These are phyloP conservation scores for Chelonus insularis DNA, from an alignment of 1,140 invertebrate genomes.

Conservation along the genomic window DNA sequence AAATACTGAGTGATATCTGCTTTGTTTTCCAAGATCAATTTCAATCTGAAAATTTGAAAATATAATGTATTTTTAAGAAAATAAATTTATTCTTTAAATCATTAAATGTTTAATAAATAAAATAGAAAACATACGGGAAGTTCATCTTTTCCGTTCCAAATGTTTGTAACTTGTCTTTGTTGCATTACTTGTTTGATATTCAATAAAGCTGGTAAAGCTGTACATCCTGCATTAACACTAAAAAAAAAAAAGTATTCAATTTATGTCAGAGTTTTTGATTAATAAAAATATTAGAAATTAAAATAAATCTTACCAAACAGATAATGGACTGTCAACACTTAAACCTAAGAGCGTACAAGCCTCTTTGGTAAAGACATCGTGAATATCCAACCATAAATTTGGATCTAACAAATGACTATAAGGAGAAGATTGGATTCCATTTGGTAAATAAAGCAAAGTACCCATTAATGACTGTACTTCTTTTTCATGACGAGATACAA, in stretches of 20 bases:
- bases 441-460: slow-evolving; percentile 78
- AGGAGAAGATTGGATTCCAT: slow-evolving; percentile 79
- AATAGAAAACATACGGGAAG: slow-evolving; percentile 74
- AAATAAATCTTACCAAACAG: slow-evolving; percentile 65
- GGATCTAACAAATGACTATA: slow-evolving; percentile 79
- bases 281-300: too few relatives aligned
- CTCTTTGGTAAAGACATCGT: slow-evolving; percentile 89
- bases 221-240: slow-evolving; percentile 89
- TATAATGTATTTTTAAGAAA: too few relatives aligned
- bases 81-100: too few relatives aligned
- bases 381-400: slow-evolving; percentile 75
- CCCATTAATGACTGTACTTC: slow-evolving; percentile 90
- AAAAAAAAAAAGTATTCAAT: too few relatives aligned
- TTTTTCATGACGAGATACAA: slow-evolving; percentile 80
- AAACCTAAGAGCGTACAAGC: slow-evolving; percentile 89
- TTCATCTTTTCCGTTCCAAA: slow-evolving; percentile 95
- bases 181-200: slow-evolving; percentile 97
- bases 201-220: slow-evolving; percentile 88
- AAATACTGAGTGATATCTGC: slow-evolving; percentile 95
- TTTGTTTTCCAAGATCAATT: slow-evolving; percentile 85
- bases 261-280: too few relatives aligned
- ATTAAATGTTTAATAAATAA: too few relatives aligned
- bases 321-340: slow-evolving; percentile 82
- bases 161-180: slow-evolving; percentile 89
- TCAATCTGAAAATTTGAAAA: slow-evolving; percentile 83